phyloP scores from a whole-genome alignment of 1,140 invertebrate species.

The Yoshiicerus persimilis region DNA sequence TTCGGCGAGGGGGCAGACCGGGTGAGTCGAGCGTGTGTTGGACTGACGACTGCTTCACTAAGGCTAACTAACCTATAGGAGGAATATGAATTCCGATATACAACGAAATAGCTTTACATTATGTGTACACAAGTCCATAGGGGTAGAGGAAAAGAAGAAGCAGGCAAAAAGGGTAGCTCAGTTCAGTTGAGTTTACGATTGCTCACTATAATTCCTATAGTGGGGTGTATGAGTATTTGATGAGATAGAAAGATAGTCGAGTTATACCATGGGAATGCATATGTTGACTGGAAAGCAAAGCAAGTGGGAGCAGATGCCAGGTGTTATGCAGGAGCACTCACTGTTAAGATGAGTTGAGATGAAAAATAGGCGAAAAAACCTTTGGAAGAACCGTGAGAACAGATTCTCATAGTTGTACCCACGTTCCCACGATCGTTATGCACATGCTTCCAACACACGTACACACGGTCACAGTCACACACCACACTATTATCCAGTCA shows the following conservation, averaged over 20 bases:
- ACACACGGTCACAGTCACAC: conserved; percentile 23
- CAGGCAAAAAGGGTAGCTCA: background rate
- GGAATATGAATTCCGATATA: background rate
- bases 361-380: conserved; percentile 45
- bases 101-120: background rate
- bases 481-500: conserved; percentile 5
- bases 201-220: background rate
- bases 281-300: conserved; percentile 9
- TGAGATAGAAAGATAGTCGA: background rate
- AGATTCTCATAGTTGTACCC: conserved; percentile 42
- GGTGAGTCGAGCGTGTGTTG: conserved; percentile 40
- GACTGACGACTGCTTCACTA: conserved; percentile 18
- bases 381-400: conserved; percentile 48
- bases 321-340: conserved; percentile 46
- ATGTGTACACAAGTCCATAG: background rate
- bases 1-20: conserved; percentile 33
- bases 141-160: background rate
- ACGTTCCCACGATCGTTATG: conserved; percentile 46
- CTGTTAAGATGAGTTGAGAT: conserved; percentile 21
- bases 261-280: conserved; percentile 25
- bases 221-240: background rate
- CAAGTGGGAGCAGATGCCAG: conserved; percentile 45
- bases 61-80: background rate
- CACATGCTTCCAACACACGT: conserved; percentile 45
- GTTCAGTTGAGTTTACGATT: background rate